Percentiles rank a stretch among this genome's conserved stretches.
These are phyloP conservation scores for Eupeodes corollae DNA, from an alignment of 1,140 invertebrate species.

Conservation along the genomic window DNA sequence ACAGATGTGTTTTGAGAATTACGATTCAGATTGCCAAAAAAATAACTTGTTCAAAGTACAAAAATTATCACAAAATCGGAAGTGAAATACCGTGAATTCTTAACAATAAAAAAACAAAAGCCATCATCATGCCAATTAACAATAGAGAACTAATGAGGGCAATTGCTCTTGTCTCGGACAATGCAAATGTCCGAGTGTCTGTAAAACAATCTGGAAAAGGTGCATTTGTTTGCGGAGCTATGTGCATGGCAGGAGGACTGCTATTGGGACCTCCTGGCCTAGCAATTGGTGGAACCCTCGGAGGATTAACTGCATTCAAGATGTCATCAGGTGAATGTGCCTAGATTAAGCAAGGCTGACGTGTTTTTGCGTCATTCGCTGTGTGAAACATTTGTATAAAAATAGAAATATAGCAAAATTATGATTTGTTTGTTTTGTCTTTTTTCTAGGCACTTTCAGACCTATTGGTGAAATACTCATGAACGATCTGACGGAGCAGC, in stretches of 20 bases:
- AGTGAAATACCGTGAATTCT: too few relatives aligned
- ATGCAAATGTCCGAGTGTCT: slow-evolving; percentile 21
- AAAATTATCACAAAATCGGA: too few relatives aligned
- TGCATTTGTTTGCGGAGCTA: slow-evolving; percentile 27
- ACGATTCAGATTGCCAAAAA: too few relatives aligned
- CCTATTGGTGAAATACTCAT: slow-evolving; percentile 28
- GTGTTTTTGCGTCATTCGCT: not conserved
- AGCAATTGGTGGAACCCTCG: slow-evolving; percentile 28
- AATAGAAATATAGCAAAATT: not conserved
- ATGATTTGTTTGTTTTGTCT: not conserved
- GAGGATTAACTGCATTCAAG: slow-evolving; percentile 28
- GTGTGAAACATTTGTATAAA: not conserved
- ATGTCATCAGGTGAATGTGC: slow-evolving; percentile 21
- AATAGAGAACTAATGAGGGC: slow-evolving; percentile 29
- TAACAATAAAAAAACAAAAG: too few relatives aligned
- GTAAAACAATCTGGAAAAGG: slow-evolving; percentile 30
- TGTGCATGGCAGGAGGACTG: slow-evolving; percentile 27
- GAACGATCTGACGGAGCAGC: slow-evolving; percentile 26
- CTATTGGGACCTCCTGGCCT: slow-evolving; percentile 27
- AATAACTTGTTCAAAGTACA: too few relatives aligned
- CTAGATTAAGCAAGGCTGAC: too few relatives aligned
- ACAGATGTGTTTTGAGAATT: too few relatives aligned
- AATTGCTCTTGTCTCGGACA: slow-evolving; percentile 26
- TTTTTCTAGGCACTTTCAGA: slow-evolving; percentile 19
- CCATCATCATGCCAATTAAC: slow-evolving; percentile 27